Evolutionary conservation across 2,113 vertebrate species (phyloP).

Genomic region (Pterocles orientalis): DNA sequence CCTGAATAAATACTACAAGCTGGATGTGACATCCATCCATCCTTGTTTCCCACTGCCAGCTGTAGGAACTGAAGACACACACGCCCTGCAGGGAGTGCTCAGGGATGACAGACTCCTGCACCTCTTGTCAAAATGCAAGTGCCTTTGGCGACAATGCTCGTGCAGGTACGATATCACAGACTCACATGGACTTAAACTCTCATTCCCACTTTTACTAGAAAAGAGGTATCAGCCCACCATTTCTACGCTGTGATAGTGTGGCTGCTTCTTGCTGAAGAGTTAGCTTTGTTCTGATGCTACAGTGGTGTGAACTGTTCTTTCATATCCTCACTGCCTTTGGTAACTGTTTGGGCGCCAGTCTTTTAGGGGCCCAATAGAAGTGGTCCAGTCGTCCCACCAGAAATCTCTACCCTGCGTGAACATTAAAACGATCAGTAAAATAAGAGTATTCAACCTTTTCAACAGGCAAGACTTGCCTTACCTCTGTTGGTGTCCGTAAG

Average conservation of each 20-base stretch:
- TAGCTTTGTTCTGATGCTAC: neutral
- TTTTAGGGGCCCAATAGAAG: neutral
- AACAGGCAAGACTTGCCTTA: neutral
- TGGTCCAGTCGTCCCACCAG: neutral
- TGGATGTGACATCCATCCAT: neutral
- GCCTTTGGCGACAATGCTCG: neutral
- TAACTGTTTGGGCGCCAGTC: neutral
- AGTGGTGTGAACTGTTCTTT: neutral
- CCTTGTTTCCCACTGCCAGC: neutral
- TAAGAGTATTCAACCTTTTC: neutral
- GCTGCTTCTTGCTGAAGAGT: neutral
- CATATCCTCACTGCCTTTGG: neutral
- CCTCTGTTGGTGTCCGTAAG: neutral
- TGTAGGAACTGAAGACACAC: fast-evolving
- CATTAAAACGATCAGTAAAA: neutral
- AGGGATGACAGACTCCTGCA: neutral
- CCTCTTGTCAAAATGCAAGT: neutral
- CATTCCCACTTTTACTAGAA: neutral
- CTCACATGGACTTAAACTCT: neutral
- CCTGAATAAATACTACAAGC: neutral
- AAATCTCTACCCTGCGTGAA: neutral
- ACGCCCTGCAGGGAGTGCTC: neutral
- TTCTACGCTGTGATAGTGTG: neutral
- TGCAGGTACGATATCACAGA: neutral
- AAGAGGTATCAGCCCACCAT: neutral